Conservation (phyloP, 2,113 vertebrate species). For the Galemys pyrenaicus region DNA sequence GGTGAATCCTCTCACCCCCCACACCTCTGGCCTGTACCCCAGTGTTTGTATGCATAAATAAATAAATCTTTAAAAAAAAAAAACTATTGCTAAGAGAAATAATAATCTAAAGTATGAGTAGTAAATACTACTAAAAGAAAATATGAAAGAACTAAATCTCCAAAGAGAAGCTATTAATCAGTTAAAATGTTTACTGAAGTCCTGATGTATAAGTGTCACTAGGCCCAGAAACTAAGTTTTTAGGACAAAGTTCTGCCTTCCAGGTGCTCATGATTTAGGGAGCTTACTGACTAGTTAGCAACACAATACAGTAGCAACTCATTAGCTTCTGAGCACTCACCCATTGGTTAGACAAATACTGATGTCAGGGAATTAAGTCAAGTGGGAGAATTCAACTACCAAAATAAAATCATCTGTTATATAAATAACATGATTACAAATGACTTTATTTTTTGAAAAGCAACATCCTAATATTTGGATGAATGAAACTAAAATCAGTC, state of each 20-base stretch:
- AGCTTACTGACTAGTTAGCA: background rate
- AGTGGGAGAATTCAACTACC: background rate
- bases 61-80: no score
- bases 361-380: background rate
- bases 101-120: conserved; percentile 5
- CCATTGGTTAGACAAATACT: background rate
- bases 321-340: background rate
- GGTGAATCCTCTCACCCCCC: no score
- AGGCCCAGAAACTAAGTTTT: background rate
- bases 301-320: background rate
- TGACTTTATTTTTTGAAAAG: background rate
- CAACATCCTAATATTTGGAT: background rate
- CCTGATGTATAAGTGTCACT: background rate
- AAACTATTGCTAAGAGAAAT: background rate
- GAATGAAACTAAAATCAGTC: background rate
- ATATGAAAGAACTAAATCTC: background rate
- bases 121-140: background rate
- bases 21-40: no score
- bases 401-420: background rate
- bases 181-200: background rate
- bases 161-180: background rate
- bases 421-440: background rate
- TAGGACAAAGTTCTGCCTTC: background rate
- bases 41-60: no score
- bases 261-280: background rate